Evolutionary conservation across 2,797 vertebrate species (phyloP), one percentile per base, ranked within the genome.

Genomic region (Syngnathus acus): DNA sequence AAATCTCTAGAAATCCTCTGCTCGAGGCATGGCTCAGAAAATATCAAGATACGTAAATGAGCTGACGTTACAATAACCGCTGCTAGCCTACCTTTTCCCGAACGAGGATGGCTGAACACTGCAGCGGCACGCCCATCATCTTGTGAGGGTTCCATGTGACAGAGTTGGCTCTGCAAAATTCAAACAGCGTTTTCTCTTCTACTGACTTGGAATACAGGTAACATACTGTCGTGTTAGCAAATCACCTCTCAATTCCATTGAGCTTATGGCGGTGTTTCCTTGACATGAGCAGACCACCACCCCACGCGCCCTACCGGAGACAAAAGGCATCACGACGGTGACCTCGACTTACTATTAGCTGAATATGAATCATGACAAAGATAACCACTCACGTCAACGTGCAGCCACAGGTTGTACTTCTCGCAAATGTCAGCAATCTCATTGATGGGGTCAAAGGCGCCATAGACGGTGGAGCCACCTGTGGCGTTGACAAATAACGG

Each of bases 401-500:
- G 97, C 13, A 99, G 93, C 97, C 97, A 99, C 51, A 99, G 78
- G 86, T 97, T 95, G 71, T 99, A 95, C 84, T 97, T 98, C 89
- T 98, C 94, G 81, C 97, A 99, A 83, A 99, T 92, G 81, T 99
- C 95, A 53, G 97, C 96, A 21, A 99, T 97, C 79, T 97, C 96
- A 53, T 93, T 92, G 81, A 99, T 97, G 43, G 97, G 97, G 80
- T 99, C 97, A 80, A 99, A 99, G 3, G 97, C 97, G 26, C 97
- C 97, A 8, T 94, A 97, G 5, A 99, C 97, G 0, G 97, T 99
- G 0, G 95, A 97, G 62, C 97, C 97, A 38, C 91, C 97, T 5
- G 97, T 99, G 70, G 97, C 96, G 0, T 96, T 99, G 71, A 98
- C 96, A 72, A 96, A 98, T 68, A 99, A 82, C n/a, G 97, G 97